Base-by-base conservation (phyloP, 2,113 vertebrate genomes). In the Accipiter virgatus region DNA sequence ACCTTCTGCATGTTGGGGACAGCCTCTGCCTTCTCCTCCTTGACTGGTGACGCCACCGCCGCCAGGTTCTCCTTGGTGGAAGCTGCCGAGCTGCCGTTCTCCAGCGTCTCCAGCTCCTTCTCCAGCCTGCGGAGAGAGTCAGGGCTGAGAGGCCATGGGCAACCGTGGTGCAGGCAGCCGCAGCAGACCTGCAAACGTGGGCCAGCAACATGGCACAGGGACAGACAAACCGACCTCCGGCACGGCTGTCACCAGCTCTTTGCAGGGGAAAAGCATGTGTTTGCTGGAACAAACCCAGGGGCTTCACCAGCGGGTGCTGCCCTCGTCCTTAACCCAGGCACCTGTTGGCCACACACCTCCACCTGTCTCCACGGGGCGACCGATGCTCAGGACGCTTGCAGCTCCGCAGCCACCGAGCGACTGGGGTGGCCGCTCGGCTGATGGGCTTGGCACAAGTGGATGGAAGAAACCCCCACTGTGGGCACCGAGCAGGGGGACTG, bases 71-170 rank as follows among this genome's bases (percentile, higher is more conserved):
- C 98, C 97, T 97, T 98, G 55, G 98, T 89, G 1, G 97, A 98
- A 6, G 98, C 94, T 3, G 72, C 96, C 0, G 98, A 97, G 25
- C 95, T 95, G n/a, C 98, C 95, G 1, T 97, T 98, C 93, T 99
- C 99, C 96, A 99, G 94, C 3, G 53, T 91, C 31, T 98, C 97
- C 34, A 99, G 97, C 90, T 99, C 99, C 95, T 98, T 98, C 95
- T 99, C 99, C 94, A 99, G 91, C 97, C 99, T 99, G 96, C 0
- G 48, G 84, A 32, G 13, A 77, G 48, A 67, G 63, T 7, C 1
- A 2, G 56, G 75, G n/a, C 81, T 85, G 36, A 86, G 92, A 45
- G 61, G 21, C 55, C 0, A 1, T 1, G 21, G 43, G 32, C 5
- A 70, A 50, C 47, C 3, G 1, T 3, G 18, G 29, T 8, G 29